Evolutionary conservation across 2,113 vertebrate genomes (phyloP).

Genomic region (Oceanodroma tethys): DNA sequence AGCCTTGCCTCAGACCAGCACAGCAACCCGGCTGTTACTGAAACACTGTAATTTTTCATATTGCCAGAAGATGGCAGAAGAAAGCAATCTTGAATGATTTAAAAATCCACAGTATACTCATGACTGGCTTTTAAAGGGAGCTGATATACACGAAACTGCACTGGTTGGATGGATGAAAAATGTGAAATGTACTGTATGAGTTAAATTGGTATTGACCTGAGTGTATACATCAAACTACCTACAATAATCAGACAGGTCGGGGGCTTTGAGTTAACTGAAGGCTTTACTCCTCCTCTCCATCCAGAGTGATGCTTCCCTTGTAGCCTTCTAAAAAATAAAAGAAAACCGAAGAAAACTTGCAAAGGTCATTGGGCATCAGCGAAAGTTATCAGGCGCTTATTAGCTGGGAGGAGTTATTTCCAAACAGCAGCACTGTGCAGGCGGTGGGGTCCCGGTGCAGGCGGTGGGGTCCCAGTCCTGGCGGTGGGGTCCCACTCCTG

Average conservation of each 20-base stretch:
- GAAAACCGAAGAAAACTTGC: not conserved
- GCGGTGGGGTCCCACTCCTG: too few species aligned
- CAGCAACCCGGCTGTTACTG: not conserved
- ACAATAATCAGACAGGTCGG: not conserved
- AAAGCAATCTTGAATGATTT: constrained; percentile 14
- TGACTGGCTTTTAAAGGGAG: not conserved
- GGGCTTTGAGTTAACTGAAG: not conserved
- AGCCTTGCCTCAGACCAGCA: not conserved
- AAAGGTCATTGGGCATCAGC: not conserved
- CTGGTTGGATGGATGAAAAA: not conserved
- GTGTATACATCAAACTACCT: not conserved
- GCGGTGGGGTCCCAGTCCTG: too few species aligned
- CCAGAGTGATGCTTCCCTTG: too few species aligned
- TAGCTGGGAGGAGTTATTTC: not conserved
- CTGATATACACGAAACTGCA: not conserved
- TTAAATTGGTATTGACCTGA: not conserved
- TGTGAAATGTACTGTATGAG: not conserved
- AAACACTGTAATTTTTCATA: not conserved
- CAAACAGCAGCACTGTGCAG: not conserved
- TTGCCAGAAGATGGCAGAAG: constrained; percentile 58
- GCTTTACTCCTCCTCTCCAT: not conserved
- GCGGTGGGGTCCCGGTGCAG: too few species aligned
- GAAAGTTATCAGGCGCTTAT: not conserved
- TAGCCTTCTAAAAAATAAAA: not conserved
- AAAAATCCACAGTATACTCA: not conserved